Evolutionary conservation across 2,113 vertebrate genomes (phyloP).

Genomic region (Aix galericulata): DNA sequence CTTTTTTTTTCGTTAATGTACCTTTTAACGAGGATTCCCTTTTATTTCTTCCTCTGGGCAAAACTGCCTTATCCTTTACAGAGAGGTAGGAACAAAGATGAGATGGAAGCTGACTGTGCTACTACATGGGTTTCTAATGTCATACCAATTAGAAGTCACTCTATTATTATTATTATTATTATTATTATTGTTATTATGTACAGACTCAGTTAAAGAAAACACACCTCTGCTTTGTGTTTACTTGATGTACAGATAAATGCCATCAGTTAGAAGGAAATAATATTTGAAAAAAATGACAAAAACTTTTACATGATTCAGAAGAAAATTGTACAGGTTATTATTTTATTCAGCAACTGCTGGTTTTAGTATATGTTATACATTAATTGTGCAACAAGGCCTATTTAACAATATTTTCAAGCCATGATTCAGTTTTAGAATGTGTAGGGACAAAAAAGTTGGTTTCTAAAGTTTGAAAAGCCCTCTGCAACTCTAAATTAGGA

Average conservation of each 20-base stretch:
- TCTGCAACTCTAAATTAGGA: constrained; percentile 3
- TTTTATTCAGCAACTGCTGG: constrained; percentile 16
- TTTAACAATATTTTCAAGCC: not conserved
- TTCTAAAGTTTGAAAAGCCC: not conserved
- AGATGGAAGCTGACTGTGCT: constrained; percentile 66
- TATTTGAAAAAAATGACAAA: constrained; percentile 6
- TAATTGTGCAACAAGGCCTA: not conserved
- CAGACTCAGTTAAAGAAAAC: constrained; percentile 63
- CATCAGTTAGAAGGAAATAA: constrained; percentile 35
- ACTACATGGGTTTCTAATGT: constrained; percentile 69
- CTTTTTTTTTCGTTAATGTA: constrained; percentile 74
- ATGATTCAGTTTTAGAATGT: not conserved
- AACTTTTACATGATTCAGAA: constrained; percentile 32
- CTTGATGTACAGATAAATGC: constrained; percentile 52
- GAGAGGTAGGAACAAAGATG: constrained; percentile 76
- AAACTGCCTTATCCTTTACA: constrained; percentile 76
- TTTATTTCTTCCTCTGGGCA: constrained; percentile 82
- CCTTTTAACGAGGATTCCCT: constrained; percentile 79
- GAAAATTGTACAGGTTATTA: not conserved
- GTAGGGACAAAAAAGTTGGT: not conserved
- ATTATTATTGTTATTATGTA: not conserved
- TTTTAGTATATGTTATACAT: not conserved
- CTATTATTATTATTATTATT: not conserved
- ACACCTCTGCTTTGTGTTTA: constrained; percentile 45
- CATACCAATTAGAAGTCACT: constrained; percentile 67